Evolutionary conservation across 2,888 invertebrate species (phyloP).

Genomic region (Andrena marginata): DNA sequence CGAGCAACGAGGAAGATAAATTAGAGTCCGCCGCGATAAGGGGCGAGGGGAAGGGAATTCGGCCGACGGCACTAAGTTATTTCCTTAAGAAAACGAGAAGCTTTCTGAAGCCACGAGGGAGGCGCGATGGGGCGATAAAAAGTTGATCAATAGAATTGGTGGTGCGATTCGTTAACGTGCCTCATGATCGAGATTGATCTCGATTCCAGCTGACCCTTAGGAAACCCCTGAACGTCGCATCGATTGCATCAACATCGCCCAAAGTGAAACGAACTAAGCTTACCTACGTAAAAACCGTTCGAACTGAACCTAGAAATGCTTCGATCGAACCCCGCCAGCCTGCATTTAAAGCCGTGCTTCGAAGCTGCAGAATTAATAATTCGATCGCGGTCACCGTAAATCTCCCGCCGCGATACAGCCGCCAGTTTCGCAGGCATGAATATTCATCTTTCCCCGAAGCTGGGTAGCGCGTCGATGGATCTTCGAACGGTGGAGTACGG

Average conservation of each 20-base stretch:
- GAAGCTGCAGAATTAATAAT: conserved; percentile 26
- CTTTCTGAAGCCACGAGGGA: conserved; percentile 19
- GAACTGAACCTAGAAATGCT: not conserved
- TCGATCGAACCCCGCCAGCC: not conserved
- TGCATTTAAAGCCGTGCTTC: not conserved
- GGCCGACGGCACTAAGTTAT: conserved; percentile 31
- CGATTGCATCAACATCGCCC: no score
- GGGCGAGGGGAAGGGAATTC: conserved; percentile 42
- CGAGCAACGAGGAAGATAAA: conserved; percentile 53
- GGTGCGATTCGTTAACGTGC: conserved; percentile 49
- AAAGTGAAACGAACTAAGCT: no score
- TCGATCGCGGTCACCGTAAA: conserved; percentile 31
- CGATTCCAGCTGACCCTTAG: not conserved
- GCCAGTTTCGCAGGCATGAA: conserved; percentile 40
- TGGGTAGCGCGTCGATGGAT: conserved; percentile 14
- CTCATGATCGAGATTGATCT: conserved; percentile 6
- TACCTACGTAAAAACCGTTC: no score
- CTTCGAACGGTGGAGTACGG: conserved; percentile 21
- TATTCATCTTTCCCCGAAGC: conserved; percentile 40
- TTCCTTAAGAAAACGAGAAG: conserved; percentile 40
- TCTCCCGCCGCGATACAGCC: conserved; percentile 9
- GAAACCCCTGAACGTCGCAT: no score
- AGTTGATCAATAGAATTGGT: conserved; percentile 52
- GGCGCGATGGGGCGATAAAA: conserved; percentile 41
- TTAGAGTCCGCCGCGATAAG: conserved; percentile 56